Base-by-base conservation (phyloP, 1,140 invertebrate genomes). In the Grapholita molesta region DNA sequence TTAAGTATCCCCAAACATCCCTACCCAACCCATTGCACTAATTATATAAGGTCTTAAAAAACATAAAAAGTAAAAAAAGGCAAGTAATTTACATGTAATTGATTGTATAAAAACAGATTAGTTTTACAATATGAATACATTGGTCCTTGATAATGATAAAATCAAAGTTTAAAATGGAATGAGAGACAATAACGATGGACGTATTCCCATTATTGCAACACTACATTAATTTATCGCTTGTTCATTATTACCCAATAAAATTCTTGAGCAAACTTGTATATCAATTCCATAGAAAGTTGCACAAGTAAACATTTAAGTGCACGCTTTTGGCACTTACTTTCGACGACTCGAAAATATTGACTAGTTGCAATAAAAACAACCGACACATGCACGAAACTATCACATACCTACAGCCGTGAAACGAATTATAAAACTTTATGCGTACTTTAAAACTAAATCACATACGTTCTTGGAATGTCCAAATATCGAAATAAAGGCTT, bases 251-350 rank as follows among this genome's bases (percentile, higher is more conserved):
- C 18, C 18, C 7, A 48, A 21, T 8, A 21, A 48, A 21, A 48
- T 21, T 48, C 42, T 48, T 48, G 42, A 48, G 42, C 42, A 48
- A 21, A 48, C 42, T 48, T 48, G 42, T 48, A 48, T 48, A 48
- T 48, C 42, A 48, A 48, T 48, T 48, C 42, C 42, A 48, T 61
- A 61, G 25, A 61, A 61, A 61, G 55, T 61, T 32, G 28, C 24
- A 61, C 55, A 61, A 57, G 53, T 28, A 57, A 48, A 48, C 30
- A n/a, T 8, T 61, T 61, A 30, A 61, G 24, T 30, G 55, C 30
- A 25, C 55, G 12, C n/a, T 23, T 61, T 61, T 61, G 55, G 55
- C 55, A 61, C 55, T 61, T 61, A 61, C 55, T 61, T 61, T 61
- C 55, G 55, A 28, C n/a, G 12, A 15, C 8, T 61, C 25, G 55